phyloP scores from a whole-genome alignment of 2,888 invertebrate species.

The Aleiodes testaceus region DNA sequence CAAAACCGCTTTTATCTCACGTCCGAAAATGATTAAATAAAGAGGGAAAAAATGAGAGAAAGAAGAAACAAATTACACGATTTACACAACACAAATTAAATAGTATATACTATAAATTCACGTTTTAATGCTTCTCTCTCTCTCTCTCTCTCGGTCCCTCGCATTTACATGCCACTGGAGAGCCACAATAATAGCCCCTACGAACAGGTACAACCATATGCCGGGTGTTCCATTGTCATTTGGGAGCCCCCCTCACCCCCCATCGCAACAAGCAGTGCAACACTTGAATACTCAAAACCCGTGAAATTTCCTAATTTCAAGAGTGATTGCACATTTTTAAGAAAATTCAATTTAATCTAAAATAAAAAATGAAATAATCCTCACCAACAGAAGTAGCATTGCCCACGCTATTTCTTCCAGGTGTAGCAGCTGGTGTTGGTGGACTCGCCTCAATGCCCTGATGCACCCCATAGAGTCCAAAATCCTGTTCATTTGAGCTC shows the following conservation, averaged over 20 bases:
- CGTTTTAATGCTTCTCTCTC: conserved; percentile 45
- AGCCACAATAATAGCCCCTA: conserved; percentile 67
- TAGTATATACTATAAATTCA: conserved; percentile 5
- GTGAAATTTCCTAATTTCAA: conserved; percentile 69
- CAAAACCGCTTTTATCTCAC: conserved; percentile 44
- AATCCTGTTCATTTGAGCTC: conserved; percentile 90
- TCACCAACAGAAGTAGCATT: conserved; percentile 66
- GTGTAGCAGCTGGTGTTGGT: conserved; percentile 68
- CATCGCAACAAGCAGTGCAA: conserved; percentile 53
- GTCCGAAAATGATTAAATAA: background rate
- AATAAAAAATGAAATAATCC: conserved; percentile 46
- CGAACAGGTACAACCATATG: conserved; percentile 71
- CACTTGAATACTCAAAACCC: conserved; percentile 66
- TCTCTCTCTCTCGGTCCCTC: conserved; percentile 39
- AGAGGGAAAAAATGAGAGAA: background rate
- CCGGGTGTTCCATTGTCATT: conserved; percentile 48
- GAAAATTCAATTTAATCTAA: too few relatives aligned
- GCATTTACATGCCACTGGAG: conserved; percentile 57
- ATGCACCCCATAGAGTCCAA: conserved; percentile 85
- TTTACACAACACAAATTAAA: too few relatives aligned
- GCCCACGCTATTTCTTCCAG: conserved; percentile 69
- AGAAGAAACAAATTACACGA: background rate
- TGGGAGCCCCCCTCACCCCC: conserved; percentile 45
- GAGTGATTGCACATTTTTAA: conserved; percentile 64
- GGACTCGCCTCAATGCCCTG: conserved; percentile 72